Evolutionary conservation across 2,797 vertebrate genomes (phyloP).

Genomic region (Vultur gryphus): DNA sequence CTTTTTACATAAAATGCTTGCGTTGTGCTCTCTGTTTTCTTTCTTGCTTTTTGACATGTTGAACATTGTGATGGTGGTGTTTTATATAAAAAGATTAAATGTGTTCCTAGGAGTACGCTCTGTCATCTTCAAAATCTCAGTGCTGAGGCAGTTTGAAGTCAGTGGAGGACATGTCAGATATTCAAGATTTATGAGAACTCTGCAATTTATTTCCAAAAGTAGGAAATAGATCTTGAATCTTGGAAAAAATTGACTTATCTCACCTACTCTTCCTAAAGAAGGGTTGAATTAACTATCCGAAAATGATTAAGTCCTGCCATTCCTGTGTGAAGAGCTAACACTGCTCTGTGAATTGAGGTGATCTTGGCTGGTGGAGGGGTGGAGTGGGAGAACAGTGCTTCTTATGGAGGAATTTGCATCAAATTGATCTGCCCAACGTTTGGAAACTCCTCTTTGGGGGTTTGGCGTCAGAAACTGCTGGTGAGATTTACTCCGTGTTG

Average conservation of each 20-base stretch:
- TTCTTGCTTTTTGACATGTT: background rate
- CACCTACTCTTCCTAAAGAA: background rate
- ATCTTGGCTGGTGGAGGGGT: background rate
- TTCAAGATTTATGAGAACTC: background rate
- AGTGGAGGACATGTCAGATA: background rate
- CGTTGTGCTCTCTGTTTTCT: background rate
- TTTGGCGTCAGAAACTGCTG: background rate
- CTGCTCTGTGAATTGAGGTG: background rate
- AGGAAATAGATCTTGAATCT: background rate
- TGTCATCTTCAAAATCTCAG: background rate
- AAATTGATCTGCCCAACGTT: fast-evolving
- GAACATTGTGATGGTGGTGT: background rate
- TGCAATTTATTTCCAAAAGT: background rate
- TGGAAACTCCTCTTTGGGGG: background rate
- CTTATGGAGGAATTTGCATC: background rate
- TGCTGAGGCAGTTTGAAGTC: background rate
- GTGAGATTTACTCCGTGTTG: background rate
- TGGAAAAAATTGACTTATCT: background rate
- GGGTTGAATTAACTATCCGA: background rate
- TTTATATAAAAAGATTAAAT: background rate
- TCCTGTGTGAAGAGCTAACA: background rate
- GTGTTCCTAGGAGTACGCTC: background rate
- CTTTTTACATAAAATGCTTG: background rate
- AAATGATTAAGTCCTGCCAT: background rate
- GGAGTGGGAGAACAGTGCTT: background rate